Base-by-base conservation (phyloP, 2,888 invertebrate genomes). In the Cyclophora punctaria region DNA sequence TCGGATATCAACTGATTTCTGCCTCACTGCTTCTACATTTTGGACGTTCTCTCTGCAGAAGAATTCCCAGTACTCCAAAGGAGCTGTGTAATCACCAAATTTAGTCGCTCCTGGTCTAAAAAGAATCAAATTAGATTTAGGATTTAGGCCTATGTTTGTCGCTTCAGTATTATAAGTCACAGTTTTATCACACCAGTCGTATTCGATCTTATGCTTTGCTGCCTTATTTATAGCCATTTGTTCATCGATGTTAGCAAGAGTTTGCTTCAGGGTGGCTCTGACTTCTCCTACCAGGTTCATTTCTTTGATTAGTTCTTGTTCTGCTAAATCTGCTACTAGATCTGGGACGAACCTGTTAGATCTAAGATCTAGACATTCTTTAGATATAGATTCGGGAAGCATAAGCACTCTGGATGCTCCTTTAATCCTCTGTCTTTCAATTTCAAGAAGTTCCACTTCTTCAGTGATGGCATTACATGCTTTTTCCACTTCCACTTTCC, bases 151-250 rank as follows among this genome's bases (percentile, higher is more conserved):
- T 44, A 93, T 86, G 72, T 94, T 94, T 0, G 81, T 79, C 0
- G 93, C 80, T 64, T 97, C 97, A 3, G 95, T 92, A 60, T 93
- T 91, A 66, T 94, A 93, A 0, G 96, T 92, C 71, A 95, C 92
- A 52, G 91, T 90, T 83, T 98, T 98, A 71, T 97, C 96, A 66
- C 96, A 96, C 96, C 96, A 97, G 74, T 97, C 97, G 68, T 92
- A 93, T 80, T 98, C 97, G 52, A 97, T 88, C 44, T 93, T 91
- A 59, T 93, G 92, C 72, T 97, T 96, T 0, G 94, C 93, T 7
- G 94, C 92, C 67, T 94, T 94, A 68, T 96, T 93, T 62, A 94
- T 91, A 35, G 90, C 71, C 69, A 94, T 83, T 77, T 95, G 95
- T 41, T 90, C 86, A 58, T 94, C 92, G 35, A 95, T 92, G 66